Conservation (phyloP, 2,113 vertebrate genomes). For the Megaleporinus macrocephalus region DNA sequence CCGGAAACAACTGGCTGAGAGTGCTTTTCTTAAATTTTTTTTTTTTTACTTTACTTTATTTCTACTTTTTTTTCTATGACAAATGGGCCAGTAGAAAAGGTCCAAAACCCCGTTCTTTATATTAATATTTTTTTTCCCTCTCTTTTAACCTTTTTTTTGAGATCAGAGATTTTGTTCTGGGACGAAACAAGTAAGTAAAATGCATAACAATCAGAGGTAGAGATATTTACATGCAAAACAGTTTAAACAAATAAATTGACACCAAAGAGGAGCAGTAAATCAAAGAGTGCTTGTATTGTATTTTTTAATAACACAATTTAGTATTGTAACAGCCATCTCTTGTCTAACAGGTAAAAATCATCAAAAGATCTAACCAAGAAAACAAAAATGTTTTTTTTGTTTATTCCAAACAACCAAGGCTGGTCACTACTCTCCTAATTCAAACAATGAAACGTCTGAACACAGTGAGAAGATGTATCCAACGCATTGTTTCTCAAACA, state of each 20-base stretch:
- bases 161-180: too few relatives aligned
- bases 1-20: too few relatives aligned
- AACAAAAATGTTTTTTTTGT: slow-evolving; percentile 65
- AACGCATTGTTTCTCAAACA: slow-evolving; percentile 81
- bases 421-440: slow-evolving; percentile 67
- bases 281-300: slow-evolving; percentile 57
- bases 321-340: slow-evolving; percentile 78
- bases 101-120: too few relatives aligned
- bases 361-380: slow-evolving; percentile 64
- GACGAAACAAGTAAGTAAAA: too few relatives aligned
- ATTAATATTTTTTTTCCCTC: too few relatives aligned
- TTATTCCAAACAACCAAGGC: slow-evolving; percentile 70
- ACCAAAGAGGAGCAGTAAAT: neutral
- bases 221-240: neutral
- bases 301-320: slow-evolving; percentile 83
- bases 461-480: slow-evolving; percentile 79
- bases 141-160: too few relatives aligned
- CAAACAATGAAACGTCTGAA: slow-evolving; percentile 74
- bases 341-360: slow-evolving; percentile 81
- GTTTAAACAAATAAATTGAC: slow-evolving; percentile 34
- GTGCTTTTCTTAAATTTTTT: too few relatives aligned
- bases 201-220: too few relatives aligned
- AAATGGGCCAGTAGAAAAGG: too few relatives aligned
- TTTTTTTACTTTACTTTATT: too few relatives aligned
- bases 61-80: too few relatives aligned